These are phyloP conservation scores for Theropithecus gelada DNA, from an alignment of 2,113 vertebrate species.

Conservation along the genomic window DNA sequence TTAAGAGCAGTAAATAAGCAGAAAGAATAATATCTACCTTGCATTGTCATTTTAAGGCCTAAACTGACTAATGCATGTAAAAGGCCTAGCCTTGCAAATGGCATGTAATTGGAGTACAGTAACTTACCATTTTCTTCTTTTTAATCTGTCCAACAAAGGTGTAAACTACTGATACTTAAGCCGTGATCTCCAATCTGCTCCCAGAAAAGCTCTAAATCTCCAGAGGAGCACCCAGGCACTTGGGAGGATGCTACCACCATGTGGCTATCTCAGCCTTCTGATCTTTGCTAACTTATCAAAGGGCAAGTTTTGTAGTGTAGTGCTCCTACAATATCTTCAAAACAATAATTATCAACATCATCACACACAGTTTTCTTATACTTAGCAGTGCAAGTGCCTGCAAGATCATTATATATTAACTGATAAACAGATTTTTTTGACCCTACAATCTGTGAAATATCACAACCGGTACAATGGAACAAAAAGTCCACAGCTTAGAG, in stretches of 20 bases:
- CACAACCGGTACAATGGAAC: conserved; percentile 73
- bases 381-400: conserved; percentile 67
- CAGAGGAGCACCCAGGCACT: background rate
- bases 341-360: conserved; percentile 43
- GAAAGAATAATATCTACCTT: background rate
- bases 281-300: background rate
- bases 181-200: background rate
- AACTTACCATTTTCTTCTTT: background rate
- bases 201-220: background rate
- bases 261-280: background rate
- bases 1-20: background rate
- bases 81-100: background rate
- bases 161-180: background rate
- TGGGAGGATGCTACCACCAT: background rate
- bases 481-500: conserved; percentile 79
- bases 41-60: background rate
- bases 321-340: background rate
- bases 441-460: conserved; percentile 83
- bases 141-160: background rate
- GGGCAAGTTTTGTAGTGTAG: background rate
- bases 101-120: background rate
- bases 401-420: conserved; percentile 82
- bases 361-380: conserved; percentile 75
- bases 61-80: background rate
- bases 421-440: conserved; percentile 82